A percentile compares a stretch with the other conserved stretches of the same genome.
Evolutionary conservation across 2,113 vertebrate genomes (phyloP).

Genomic region (Podiceps cristatus): DNA sequence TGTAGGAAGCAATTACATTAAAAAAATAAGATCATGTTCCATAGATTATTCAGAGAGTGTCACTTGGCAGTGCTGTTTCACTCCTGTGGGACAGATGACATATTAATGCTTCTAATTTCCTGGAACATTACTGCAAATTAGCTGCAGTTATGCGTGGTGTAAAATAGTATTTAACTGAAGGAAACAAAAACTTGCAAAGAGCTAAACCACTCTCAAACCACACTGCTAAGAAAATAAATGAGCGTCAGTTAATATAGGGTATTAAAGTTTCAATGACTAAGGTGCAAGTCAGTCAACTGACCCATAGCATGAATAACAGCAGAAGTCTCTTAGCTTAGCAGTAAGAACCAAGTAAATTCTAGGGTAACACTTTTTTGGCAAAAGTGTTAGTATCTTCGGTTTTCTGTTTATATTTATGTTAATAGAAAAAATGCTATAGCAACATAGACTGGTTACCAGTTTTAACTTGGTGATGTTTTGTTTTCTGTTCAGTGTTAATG

Average conservation of each 20-base stretch:
- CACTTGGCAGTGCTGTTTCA: background rate
- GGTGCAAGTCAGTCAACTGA: background rate
- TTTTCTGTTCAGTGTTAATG: background rate
- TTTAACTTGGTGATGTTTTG: background rate
- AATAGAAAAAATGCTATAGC: background rate
- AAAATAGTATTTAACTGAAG: background rate
- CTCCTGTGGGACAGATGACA: background rate
- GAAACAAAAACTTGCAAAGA: background rate
- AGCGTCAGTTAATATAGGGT: background rate
- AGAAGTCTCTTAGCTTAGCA: background rate
- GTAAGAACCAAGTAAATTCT: background rate
- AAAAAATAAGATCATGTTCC: background rate
- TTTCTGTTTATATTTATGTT: slow-evolving; percentile 7
- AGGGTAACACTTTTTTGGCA: background rate
- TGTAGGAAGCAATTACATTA: background rate
- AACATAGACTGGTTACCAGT: background rate
- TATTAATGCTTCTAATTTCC: background rate
- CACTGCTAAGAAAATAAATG: background rate
- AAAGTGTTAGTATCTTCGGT: background rate
- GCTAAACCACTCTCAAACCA: background rate
- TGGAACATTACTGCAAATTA: background rate
- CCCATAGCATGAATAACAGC: background rate
- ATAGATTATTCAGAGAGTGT: background rate
- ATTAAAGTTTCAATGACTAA: background rate
- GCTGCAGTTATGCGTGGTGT: background rate